Evolutionary conservation across 2,113 vertebrate genomes (phyloP).

Genomic region (Patagioenas fasciata): DNA sequence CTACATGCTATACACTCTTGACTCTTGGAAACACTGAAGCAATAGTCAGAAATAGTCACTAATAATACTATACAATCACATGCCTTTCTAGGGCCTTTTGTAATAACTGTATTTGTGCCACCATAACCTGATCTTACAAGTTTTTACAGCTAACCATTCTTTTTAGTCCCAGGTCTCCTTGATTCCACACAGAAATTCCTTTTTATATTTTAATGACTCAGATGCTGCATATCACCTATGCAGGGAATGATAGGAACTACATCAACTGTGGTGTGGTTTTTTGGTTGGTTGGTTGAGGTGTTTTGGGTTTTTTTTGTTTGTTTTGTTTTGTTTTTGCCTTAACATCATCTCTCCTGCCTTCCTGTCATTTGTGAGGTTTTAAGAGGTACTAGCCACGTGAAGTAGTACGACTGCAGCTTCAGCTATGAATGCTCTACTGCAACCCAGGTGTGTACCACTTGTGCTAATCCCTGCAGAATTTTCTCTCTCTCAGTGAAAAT

Average conservation of each 20-base stretch:
- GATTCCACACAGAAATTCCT: not conserved
- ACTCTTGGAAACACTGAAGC: not conserved
- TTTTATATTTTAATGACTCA: not conserved
- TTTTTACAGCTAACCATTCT: not conserved
- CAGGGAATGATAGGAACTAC: not conserved
- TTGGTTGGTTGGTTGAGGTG: too few relatives aligned
- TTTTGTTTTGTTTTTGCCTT: not conserved
- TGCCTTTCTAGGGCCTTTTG: not conserved
- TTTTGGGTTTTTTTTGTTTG: too few relatives aligned
- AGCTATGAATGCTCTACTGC: not conserved
- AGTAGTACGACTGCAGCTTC: not conserved
- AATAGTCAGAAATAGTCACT: not conserved
- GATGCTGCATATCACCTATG: not conserved
- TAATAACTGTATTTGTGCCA: not conserved
- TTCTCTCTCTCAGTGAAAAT: not conserved
- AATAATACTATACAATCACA: not conserved
- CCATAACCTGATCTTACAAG: not conserved
- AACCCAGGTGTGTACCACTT: not conserved
- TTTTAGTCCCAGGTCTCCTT: not conserved
- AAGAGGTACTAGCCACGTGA: not conserved
- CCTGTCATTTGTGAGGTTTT: not conserved
- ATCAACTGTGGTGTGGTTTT: not conserved
- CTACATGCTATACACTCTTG: not conserved
- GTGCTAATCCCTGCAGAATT: not conserved
- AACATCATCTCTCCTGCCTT: not conserved